phyloP scores from a whole-genome alignment of 1,140 invertebrate genomes.

The Cyphomyrmex costatus region DNA sequence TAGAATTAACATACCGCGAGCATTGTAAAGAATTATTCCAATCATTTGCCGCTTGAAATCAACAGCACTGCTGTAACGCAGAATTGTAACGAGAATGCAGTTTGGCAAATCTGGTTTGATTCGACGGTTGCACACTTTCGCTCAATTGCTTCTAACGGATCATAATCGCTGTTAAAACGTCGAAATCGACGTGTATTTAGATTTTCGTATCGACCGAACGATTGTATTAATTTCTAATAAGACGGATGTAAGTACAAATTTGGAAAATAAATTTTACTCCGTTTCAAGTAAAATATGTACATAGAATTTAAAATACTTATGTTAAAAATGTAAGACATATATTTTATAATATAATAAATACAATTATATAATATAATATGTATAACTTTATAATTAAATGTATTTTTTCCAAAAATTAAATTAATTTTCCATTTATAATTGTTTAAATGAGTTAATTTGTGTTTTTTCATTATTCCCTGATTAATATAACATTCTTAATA shows the following conservation, averaged over 20 bases:
- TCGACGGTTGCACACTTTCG: constrained; percentile 23
- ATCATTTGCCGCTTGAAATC: constrained; percentile 33
- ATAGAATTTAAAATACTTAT: not conserved
- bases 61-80: constrained; percentile 28
- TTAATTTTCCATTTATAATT: not conserved
- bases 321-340: not conserved
- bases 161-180: constrained; percentile 1
- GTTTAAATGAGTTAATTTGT: not conserved
- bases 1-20: constrained; percentile 46
- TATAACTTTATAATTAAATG: not conserved
- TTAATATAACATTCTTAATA: not conserved
- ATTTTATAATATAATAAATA: no score
- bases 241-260: not conserved
- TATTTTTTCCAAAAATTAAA: not conserved
- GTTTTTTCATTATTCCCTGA: not conserved
- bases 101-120: constrained; percentile 46
- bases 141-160: constrained; percentile 23
- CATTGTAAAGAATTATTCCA: constrained; percentile 40
- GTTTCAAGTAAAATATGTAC: not conserved
- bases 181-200: not conserved
- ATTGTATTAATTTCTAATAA: not conserved
- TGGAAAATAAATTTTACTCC: not conserved
- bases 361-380: not conserved
- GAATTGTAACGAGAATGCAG: constrained; percentile 46
- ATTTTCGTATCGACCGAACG: not conserved